These are phyloP conservation scores for Dolichoris vasculosae DNA, from an alignment of 1,140 invertebrate genomes.

Conservation along the genomic window DNA sequence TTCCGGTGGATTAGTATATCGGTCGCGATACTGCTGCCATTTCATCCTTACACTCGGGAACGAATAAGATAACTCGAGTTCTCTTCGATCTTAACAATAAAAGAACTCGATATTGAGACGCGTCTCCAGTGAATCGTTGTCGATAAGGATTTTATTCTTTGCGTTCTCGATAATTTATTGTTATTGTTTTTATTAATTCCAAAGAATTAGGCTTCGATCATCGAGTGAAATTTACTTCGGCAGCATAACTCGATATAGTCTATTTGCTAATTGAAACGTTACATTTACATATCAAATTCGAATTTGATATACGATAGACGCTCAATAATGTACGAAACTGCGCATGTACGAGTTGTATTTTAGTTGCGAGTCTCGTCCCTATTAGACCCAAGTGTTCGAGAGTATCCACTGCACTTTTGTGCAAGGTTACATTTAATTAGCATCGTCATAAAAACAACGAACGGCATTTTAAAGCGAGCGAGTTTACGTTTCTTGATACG, in stretches of 20 bases:
- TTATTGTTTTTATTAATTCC: background rate
- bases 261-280: background rate
- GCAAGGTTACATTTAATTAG: background rate
- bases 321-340: background rate
- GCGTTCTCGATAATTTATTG: background rate
- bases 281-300: background rate
- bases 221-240: too few relatives aligned
- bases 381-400: background rate
- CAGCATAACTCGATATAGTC: too few relatives aligned
- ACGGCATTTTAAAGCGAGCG: too few relatives aligned
- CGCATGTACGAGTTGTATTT: too few relatives aligned
- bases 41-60: background rate
- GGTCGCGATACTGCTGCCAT: background rate
- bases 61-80: background rate
- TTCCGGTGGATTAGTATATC: slow-evolving; percentile 31
- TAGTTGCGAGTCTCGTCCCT: background rate
- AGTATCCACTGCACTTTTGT: background rate
- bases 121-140: background rate
- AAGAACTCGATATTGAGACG: background rate
- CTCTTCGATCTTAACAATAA: background rate
- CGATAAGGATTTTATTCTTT: too few relatives aligned
- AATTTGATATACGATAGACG: background rate
- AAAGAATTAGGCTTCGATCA: background rate
- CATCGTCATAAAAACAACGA: background rate
- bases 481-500: background rate